Percentiles rank a stretch among this genome's conserved stretches.
Evolutionary conservation across 2,113 vertebrate genomes (phyloP).

Genomic region (Tetrax tetrax): DNA sequence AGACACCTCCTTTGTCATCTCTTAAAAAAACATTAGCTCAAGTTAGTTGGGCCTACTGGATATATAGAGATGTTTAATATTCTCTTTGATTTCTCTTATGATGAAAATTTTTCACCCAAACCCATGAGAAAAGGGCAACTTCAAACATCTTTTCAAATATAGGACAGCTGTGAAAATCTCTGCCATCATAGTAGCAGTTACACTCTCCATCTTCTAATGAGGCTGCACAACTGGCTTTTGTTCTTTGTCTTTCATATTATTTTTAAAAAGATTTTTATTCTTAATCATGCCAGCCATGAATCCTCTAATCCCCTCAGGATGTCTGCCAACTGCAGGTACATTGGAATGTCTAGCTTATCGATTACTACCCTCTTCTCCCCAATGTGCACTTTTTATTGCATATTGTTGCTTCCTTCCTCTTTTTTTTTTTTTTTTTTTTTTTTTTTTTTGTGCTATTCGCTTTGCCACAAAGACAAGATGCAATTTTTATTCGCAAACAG

Average conservation of each 20-base stretch:
- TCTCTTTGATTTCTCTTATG: background rate
- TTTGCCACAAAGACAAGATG: background rate
- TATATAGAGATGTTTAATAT: background rate
- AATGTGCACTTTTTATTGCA: background rate
- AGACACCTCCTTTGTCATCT: background rate
- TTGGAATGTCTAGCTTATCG: background rate
- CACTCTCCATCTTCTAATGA: background rate
- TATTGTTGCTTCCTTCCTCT: fast-evolving
- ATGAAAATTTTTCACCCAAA: background rate
- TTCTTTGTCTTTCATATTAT: background rate
- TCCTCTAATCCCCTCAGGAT: background rate
- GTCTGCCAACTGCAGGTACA: background rate
- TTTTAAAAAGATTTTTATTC: background rate
- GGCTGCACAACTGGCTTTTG: background rate
- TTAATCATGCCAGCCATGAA: background rate
- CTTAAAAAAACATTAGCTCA: background rate
- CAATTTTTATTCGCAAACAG: background rate
- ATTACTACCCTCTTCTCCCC: background rate
- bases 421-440: background rate
- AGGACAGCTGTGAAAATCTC: background rate
- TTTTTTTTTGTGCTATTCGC: background rate
- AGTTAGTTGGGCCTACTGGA: background rate
- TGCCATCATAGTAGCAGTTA: background rate
- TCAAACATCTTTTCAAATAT: background rate
- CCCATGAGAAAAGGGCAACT: background rate